Conservation (phyloP, 1,140 invertebrate species). For the Drepana arcuata region DNA sequence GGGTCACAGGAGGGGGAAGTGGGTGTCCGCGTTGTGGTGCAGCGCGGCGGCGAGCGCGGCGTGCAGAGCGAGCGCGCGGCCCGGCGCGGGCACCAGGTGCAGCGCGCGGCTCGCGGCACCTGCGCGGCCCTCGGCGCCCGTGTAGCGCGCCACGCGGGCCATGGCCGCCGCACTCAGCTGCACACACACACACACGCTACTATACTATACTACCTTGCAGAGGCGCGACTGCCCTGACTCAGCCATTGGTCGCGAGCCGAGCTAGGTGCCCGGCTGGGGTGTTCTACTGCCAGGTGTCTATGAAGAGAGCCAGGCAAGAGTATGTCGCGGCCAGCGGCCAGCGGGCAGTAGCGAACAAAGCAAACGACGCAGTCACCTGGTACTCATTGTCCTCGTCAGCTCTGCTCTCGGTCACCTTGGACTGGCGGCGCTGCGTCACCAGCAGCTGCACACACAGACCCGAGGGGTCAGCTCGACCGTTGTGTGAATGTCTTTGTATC, state of each 20-base stretch:
- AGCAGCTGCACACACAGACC: conserved; percentile 15
- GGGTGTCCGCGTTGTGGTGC: conserved; percentile 26
- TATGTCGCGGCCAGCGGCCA: no score
- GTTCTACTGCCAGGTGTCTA: no score
- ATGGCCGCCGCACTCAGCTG: conserved; percentile 44
- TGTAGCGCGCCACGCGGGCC: conserved; percentile 50
- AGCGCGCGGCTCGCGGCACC: conserved; percentile 20
- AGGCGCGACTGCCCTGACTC: no score
- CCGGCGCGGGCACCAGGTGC: conserved; percentile 20
- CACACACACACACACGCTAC: not conserved
- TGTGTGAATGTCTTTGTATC: no score
- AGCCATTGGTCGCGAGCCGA: no score
- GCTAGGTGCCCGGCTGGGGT: no score
- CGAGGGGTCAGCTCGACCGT: no score
- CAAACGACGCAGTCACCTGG: conserved; percentile 32
- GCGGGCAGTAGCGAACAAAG: no score
- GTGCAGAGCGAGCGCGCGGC: conserved; percentile 21
- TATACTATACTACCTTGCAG: not conserved
- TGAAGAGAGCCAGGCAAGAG: no score
- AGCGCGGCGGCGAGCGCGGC: conserved; percentile 24
- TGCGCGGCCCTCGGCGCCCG: conserved; percentile 23
- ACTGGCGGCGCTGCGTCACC: conserved; percentile 16
- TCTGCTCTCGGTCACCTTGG: conserved; percentile 9
- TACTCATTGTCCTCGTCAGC: conserved; percentile 33
- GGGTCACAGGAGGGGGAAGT: conserved; percentile 31